These are phyloP conservation scores for Furcifer pardalis DNA, from an alignment of 2,797 vertebrate genomes.

Conservation along the genomic window DNA sequence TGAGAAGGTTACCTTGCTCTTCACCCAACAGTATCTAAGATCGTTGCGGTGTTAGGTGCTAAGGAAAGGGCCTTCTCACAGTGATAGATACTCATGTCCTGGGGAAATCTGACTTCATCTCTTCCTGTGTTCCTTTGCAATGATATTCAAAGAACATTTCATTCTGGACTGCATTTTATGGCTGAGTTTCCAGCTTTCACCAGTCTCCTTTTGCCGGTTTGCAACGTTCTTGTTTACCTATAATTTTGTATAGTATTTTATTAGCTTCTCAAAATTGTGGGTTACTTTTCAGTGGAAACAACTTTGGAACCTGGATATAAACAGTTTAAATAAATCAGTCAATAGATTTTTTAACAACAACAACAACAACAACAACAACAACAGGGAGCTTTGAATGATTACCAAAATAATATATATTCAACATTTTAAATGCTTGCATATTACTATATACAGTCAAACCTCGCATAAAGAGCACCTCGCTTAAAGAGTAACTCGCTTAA, in stretches of 20 bases:
- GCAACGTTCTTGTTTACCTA: not conserved
- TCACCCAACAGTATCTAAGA: not conserved
- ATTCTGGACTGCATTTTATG: not conserved
- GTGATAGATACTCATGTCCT: not conserved
- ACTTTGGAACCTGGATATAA: not conserved
- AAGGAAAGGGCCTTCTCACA: not conserved
- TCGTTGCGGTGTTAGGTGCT: not conserved
- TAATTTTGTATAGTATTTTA: not conserved
- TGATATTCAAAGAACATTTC: not conserved
- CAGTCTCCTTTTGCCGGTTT: not conserved
- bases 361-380: not conserved
- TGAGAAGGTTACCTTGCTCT: not conserved
- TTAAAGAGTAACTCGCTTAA: too few species aligned
- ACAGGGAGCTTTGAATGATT: not conserved
- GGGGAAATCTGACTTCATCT: not conserved
- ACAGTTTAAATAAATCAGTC: not conserved
- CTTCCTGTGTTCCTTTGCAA: not conserved
- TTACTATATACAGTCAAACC: too few species aligned
- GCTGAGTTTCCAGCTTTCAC: too few species aligned
- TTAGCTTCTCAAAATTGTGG: not conserved
- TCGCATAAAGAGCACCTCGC: too few species aligned
- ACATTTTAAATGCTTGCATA: slow-evolving; percentile 1
- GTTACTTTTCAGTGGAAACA: not conserved
- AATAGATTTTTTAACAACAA: not conserved
- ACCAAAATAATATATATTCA: not conserved